A percentile compares a stretch with the other conserved stretches of the same genome.
Conservation (phyloP, 2,113 vertebrate species). For the Dicaeum eximium region DNA sequence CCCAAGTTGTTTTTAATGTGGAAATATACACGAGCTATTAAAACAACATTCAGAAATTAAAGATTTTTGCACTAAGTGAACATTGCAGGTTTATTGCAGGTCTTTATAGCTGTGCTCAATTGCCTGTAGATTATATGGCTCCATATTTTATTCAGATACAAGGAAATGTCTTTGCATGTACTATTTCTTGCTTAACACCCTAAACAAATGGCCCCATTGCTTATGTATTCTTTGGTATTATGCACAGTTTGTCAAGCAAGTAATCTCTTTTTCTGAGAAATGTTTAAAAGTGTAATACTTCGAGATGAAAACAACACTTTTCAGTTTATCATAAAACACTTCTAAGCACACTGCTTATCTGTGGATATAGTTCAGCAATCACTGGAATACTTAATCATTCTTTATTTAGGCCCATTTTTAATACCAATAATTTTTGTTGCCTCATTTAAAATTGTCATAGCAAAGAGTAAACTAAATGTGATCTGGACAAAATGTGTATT, state of each 20-base stretch:
- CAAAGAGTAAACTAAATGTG: background rate
- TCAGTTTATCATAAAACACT: background rate
- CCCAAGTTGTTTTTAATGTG: background rate
- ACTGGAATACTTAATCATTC: background rate
- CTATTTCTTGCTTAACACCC: background rate
- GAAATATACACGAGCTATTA: background rate
- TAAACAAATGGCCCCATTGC: background rate
- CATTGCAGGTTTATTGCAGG: slow-evolving; percentile 13
- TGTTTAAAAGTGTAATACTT: background rate
- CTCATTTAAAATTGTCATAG: background rate
- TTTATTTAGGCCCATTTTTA: background rate
- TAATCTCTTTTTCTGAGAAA: background rate
- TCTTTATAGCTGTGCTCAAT: background rate
- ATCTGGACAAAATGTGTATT: background rate
- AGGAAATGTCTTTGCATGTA: background rate
- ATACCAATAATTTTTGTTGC: background rate
- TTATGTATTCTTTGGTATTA: background rate
- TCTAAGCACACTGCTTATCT: background rate
- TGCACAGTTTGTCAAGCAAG: background rate
- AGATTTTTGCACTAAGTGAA: slow-evolving; percentile 40
- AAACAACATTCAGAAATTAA: background rate
- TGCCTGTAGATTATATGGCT: background rate
- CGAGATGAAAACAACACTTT: background rate
- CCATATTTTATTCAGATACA: background rate
- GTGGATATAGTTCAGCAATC: background rate